Evolutionary conservation across 35 echinoderm and acorn worm genomes (phyloP), one percentile per base, ranked within the genome.

Genomic region (Apostichopus californicus): DNA sequence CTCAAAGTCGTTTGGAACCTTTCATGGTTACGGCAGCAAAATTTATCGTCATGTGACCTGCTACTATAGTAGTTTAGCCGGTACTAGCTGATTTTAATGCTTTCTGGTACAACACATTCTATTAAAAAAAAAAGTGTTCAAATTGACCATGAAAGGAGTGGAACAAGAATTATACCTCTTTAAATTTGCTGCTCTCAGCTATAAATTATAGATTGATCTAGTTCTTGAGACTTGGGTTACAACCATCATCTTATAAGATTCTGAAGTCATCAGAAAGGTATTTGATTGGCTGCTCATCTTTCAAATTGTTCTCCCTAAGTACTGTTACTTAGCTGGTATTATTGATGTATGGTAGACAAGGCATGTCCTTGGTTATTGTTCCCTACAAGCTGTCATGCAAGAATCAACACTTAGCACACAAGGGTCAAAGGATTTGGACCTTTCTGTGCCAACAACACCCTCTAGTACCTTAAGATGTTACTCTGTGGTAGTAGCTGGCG

Each of bases 261-360:
- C 7, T 83, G 80, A 83, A 83, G 80, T 83, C 80, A 83, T 55
- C 80, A 54, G 55, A 83, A 17, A 17, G 80, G 80, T 83, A 83
- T 83, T 46, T 83, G 80, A 83, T 83, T 83, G 80, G 80, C 24
- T 55, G 80, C 25, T 55, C 80, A 55, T 55, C 34, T 83, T 83
- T 83, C 80, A 83, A 83, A 83, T 83, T 46, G 55, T 56, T 83
- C 55, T 55, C 80, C 55, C 52, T 55, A 53, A 11, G 52, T 55
- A 55, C 17, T 83, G 80, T 55, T 83, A 55, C 80, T 83, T 83
- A 83, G 80, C 80, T 83, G 80, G 80, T 83, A 83, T 83, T 83
- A 83, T 83, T 83, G 80, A 83, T 83, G 80, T 83, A 54, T 83
- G 46, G 80, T 55, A 83, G 80, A 83, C 80, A 83, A 56, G 46